Base-by-base conservation (phyloP, 2,797 vertebrate genomes). In the Notolabrus celidotus region DNA sequence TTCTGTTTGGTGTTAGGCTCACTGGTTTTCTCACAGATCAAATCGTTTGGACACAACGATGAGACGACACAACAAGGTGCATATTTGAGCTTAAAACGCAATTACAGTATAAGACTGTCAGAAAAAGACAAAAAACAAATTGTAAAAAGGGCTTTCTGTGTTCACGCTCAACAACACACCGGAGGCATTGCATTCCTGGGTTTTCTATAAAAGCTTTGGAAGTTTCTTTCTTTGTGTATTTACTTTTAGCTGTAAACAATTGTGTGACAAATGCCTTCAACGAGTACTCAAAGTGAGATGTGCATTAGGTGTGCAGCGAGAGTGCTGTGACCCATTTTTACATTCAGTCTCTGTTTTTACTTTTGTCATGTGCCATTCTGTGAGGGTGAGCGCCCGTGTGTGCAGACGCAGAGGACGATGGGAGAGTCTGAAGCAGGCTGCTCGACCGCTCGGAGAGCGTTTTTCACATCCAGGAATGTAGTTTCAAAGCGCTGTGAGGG, bases 101-200 rank as follows among this genome's bases (percentile, higher is more conserved):
- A 86, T 84, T 71, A 80, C 86, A 92, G 89, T 90, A 87, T 85
- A 84, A 91, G 88, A 93, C 89, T 91, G 86, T 86, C 77, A 8
- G 50, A 67, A 86, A 83, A 80, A 71, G 73, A 77, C 79, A 55
- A 71, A 55, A 70, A 71, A 65, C 68, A 74, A 36, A 36, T 49
- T 93, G 89, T 93, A 91, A 92, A 94, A 94, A 94, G 93, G 93
- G 93, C 93, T 94, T 95, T 94, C 89, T 92, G 88, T 92, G 90
- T 93, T 93, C 86, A 83, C 57, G 92, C 92, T 93, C 87, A 88
- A 88, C 83, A 82, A 88, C 86, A 88, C 90, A 88, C 86, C 88
- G 77, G 90, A 92, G 89, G 88, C 92, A 89, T 88, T 89, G 89
- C 90, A 91, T 94, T 94, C 92, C 92, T 93, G 88, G 81, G 87